Conservation (phyloP, 2,797 vertebrate genomes). For the Poecilia picta region DNA sequence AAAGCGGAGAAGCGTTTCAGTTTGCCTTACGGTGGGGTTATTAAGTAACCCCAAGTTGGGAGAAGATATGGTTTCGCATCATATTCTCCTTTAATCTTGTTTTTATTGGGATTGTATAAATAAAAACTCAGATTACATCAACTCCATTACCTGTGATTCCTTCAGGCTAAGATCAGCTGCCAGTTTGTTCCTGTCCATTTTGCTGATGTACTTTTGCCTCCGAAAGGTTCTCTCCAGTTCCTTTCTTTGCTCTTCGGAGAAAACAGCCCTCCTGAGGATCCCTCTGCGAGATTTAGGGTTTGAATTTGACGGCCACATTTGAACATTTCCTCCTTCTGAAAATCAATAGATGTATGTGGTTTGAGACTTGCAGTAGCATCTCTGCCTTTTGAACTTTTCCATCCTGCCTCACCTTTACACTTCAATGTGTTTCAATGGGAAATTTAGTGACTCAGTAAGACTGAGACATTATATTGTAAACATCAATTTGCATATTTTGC, state of each 20-base stretch:
- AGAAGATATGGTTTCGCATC: background rate
- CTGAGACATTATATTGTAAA: background rate
- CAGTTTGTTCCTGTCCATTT: constrained; percentile 93
- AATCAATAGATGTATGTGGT: constrained; percentile 5
- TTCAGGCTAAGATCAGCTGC: constrained; percentile 91
- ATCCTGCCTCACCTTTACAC: background rate
- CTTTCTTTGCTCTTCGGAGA: constrained; percentile 95
- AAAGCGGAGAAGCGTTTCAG: constrained; percentile 8
- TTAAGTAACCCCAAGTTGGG: background rate
- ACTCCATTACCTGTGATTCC: constrained; percentile 90
- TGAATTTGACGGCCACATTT: constrained; percentile 85
- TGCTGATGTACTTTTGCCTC: constrained; percentile 98
- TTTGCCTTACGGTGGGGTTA: background rate
- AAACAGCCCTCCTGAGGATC: constrained; percentile 95
- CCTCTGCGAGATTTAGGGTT: constrained; percentile 89
- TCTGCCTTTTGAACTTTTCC: background rate
- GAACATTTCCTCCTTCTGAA: constrained; percentile 74
- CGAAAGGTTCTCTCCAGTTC: constrained; percentile 95
- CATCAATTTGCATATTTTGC: background rate
- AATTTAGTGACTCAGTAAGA: background rate
- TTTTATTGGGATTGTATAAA: constrained; percentile 4
- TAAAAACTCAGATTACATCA: background rate
- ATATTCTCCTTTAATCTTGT: background rate
- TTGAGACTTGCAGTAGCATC: background rate
- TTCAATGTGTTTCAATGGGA: background rate